Conservation (phyloP, 2,888 invertebrate genomes). For the Gibbula magus region DNA sequence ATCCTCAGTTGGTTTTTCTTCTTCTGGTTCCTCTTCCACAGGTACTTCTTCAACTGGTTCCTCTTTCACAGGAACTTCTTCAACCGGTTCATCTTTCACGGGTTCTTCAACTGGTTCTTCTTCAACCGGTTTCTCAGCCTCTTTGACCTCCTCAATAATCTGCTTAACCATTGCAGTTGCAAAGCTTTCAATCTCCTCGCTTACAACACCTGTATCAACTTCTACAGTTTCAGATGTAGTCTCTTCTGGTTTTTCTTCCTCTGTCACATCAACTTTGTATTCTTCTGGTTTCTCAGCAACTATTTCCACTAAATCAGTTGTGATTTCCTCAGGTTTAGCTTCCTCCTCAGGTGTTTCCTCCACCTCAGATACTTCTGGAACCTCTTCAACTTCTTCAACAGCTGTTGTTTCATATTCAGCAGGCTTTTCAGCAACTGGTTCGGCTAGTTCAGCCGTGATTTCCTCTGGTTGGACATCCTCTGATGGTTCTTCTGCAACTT, state of each 20-base stretch:
- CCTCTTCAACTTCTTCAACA: conserved; percentile 25
- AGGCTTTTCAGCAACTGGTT: conserved; percentile 29
- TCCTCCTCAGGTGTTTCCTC: conserved; percentile 32
- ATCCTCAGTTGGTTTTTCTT: conserved; percentile 30
- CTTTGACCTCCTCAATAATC: conserved; percentile 43
- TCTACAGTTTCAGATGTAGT: conserved; percentile 28
- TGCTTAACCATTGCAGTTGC: conserved; percentile 43
- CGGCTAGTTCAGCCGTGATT: conserved; percentile 34
- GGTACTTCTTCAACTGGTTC: conserved; percentile 8
- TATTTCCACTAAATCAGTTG: conserved; percentile 21
- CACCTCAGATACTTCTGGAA: conserved; percentile 34
- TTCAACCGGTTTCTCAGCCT: conserved; percentile 33
- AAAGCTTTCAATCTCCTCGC: conserved; percentile 42
- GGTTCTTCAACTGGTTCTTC: conserved; percentile 19
- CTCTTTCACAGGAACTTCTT: conserved; percentile 32
- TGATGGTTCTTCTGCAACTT: conserved; percentile 6
- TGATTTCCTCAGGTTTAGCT: conserved; percentile 29
- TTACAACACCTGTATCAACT: conserved; percentile 25
- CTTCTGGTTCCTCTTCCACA: conserved; percentile 33
- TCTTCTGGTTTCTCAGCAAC: conserved; percentile 37
- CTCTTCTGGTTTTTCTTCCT: conserved; percentile 16
- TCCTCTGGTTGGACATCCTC: conserved; percentile 38
- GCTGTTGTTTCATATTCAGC: conserved; percentile 34
- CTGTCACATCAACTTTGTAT: conserved; percentile 25
- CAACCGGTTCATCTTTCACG: neutral